Percentiles rank a stretch among this genome's conserved stretches.
Evolutionary conservation across 2,113 vertebrate genomes (phyloP).

Genomic region (Neodon shergylaensis): DNA sequence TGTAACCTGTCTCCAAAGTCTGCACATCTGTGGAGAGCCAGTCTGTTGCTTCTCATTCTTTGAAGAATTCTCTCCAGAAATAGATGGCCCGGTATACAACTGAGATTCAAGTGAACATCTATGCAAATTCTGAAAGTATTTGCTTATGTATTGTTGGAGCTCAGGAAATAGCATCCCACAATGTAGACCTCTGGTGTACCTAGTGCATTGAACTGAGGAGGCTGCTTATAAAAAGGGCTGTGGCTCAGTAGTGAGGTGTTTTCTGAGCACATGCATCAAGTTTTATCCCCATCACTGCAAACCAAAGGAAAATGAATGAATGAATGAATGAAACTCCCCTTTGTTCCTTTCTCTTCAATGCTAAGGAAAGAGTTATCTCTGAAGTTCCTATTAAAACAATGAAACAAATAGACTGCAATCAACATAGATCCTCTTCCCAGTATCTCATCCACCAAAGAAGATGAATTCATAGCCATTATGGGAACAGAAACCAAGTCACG

Average conservation of each 20-base stretch:
- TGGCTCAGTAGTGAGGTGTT: neutral
- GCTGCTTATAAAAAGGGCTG: too few relatives aligned
- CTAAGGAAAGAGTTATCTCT: neutral
- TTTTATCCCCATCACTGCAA: neutral
- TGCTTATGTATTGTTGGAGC: neutral
- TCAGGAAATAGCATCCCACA: neutral
- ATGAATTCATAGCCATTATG: neutral
- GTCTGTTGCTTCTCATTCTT: neutral
- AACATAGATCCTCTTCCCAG: too few relatives aligned
- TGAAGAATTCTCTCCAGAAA: neutral
- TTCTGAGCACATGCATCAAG: neutral
- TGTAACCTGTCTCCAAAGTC: neutral
- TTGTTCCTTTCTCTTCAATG: neutral
- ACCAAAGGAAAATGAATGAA: neutral
- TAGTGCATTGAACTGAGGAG: neutral
- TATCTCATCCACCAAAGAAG: neutral
- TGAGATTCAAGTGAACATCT: neutral
- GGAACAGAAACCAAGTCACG: neutral
- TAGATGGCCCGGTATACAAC: neutral
- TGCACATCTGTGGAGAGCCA: neutral
- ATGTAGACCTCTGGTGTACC: neutral
- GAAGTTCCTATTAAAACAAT: neutral
- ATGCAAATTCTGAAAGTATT: neutral
- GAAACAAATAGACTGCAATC: neutral
- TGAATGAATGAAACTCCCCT: neutral